Conservation (phyloP, 2,888 invertebrate species). For the Patella pellucida region DNA sequence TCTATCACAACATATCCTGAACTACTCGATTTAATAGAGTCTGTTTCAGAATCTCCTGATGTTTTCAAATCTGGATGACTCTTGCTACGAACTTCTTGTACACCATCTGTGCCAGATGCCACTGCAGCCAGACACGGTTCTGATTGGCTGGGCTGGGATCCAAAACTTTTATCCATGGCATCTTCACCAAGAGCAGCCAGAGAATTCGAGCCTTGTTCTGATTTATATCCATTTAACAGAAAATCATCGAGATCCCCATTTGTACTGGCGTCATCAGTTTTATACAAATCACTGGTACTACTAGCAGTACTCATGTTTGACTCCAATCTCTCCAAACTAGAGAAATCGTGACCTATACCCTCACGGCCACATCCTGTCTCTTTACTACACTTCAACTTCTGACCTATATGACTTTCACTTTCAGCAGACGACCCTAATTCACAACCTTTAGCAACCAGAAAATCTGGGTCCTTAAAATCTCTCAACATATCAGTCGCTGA, state of each 20-base stretch:
- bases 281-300: conserved; percentile 57
- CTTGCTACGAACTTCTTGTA: conserved; percentile 31
- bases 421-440: conserved; percentile 67
- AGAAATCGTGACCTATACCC: conserved; percentile 23
- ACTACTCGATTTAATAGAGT: conserved; percentile 74
- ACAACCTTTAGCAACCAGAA: conserved; percentile 51
- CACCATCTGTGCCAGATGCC: conserved; percentile 3
- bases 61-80: conserved; percentile 42
- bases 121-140: conserved; percentile 31
- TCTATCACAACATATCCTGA: conserved; percentile 88
- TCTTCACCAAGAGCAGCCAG: conserved; percentile 37
- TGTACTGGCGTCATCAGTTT: conserved; percentile 39
- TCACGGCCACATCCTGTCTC: conserved; percentile 31
- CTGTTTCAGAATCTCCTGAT: conserved; percentile 27
- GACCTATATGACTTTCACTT: conserved; percentile 59
- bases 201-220: conserved; percentile 55
- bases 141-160: conserved; percentile 29
- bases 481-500: conserved; percentile 54
- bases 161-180: conserved; percentile 7
- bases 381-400: conserved; percentile 37
- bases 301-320: conserved; percentile 52
- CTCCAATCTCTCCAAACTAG: conserved; percentile 42
- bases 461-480: conserved; percentile 66
- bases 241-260: conserved; percentile 31
- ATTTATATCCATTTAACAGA: conserved; percentile 40